These are phyloP conservation scores for Tokudaia tokunoshimensis DNA, from an alignment of 2,797 vertebrate species.

Conservation along the genomic window DNA sequence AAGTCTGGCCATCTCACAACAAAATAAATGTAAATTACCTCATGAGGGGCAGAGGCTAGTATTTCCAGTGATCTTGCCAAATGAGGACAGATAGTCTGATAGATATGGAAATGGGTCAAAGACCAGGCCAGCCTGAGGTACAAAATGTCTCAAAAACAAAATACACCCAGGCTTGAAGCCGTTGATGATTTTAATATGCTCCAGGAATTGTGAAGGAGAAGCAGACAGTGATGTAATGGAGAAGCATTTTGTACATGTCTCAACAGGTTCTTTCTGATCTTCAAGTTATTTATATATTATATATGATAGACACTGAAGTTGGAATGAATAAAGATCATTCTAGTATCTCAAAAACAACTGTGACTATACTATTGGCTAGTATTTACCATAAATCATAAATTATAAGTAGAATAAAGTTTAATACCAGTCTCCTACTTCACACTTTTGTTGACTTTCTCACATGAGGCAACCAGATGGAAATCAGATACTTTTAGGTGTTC, in stretches of 20 bases:
- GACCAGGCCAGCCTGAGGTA: neutral
- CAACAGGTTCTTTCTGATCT: neutral
- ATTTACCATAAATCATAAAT: neutral
- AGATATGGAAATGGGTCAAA: slow-evolving; percentile 7
- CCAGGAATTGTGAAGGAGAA: neutral
- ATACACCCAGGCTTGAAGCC: neutral
- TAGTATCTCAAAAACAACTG: slow-evolving; percentile 26
- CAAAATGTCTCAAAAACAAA: neutral
- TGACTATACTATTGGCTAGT: neutral
- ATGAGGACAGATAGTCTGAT: neutral
- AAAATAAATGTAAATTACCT: neutral
- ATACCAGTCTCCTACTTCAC: neutral
- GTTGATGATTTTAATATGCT: neutral
- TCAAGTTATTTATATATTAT: neutral
- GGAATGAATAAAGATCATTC: neutral
- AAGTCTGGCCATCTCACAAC: slow-evolving; percentile 14
- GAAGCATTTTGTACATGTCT: neutral
- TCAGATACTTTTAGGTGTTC: neutral
- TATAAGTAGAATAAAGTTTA: neutral
- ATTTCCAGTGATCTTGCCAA: neutral
- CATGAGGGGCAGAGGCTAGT: neutral
- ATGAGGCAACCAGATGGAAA: slow-evolving; percentile 29
- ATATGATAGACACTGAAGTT: neutral
- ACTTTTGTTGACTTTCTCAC: neutral
- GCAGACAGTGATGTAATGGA: neutral